These are phyloP conservation scores for Heteromurus nitidus DNA, from an alignment of 2,888 invertebrate species.

Conservation along the genomic window DNA sequence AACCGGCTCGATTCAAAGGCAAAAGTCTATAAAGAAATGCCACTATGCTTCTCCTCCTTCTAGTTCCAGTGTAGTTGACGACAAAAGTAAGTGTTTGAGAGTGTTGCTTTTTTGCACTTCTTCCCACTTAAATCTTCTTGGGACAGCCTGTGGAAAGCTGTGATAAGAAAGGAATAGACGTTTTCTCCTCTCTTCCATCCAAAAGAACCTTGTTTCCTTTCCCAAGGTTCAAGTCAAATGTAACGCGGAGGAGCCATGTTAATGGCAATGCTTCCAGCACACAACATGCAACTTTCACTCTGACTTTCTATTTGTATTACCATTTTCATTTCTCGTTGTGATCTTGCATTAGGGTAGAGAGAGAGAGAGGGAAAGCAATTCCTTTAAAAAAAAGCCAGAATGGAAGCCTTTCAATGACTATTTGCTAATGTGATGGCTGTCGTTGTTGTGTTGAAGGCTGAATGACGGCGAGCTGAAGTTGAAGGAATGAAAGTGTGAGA, in stretches of 20 bases:
- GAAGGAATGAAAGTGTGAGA: too few relatives aligned
- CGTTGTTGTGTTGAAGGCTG: not conserved
- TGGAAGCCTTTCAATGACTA: not conserved
- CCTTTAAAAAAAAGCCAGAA: not conserved
- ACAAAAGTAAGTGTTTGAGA: constrained; percentile 31
- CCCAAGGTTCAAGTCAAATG: not conserved
- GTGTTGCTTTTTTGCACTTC: constrained; percentile 28
- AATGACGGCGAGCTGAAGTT: too few relatives aligned
- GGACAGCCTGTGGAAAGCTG: constrained; percentile 56
- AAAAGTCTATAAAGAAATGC: constrained; percentile 1
- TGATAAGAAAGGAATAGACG: constrained; percentile 43
- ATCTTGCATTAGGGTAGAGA: too few relatives aligned
- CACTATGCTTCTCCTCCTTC: not conserved
- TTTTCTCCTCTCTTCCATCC: constrained; percentile 10
- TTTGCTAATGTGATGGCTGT: constrained; percentile 13
- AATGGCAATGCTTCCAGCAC: not conserved
- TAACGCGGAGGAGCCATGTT: not conserved
- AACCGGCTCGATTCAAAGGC: constrained; percentile 30
- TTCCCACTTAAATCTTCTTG: constrained; percentile 56
- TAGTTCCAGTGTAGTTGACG: constrained; percentile 16
- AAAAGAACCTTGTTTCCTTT: not conserved
- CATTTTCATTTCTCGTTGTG: too few relatives aligned
- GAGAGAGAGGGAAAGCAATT: too few relatives aligned
- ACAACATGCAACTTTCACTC: not conserved
- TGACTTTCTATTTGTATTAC: not conserved